Evolutionary conservation across 1,140 invertebrate species (phyloP), one percentile per base, ranked within the genome.

Genomic region (Batillaria attramentaria): DNA sequence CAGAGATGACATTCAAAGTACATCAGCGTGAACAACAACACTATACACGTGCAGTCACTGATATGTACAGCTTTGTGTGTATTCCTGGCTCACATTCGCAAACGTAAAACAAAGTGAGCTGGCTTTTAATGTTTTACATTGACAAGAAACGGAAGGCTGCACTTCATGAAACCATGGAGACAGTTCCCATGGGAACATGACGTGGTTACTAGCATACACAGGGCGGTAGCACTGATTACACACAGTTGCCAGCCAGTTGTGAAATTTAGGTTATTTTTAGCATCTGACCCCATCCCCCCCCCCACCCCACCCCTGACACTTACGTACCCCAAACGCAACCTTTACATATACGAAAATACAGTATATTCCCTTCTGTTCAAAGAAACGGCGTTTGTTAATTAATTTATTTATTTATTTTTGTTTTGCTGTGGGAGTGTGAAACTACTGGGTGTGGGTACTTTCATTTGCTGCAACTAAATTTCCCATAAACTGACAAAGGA

Each of bases 1-100:
- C 57, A 60, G 24, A 20, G 57, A 60, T 60, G 57, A 60, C 57
- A 60, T 60, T n/a, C 57, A 60, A 60, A n/a, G 57, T 60, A 60
- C 57, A 60, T 10, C 20, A 20, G 57, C 31, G 31, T 28, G 31
- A 60, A n/a, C 57, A 60, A 20, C 4, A 13, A 60, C 24, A 10
- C 24, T 60, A 28, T 60, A 60, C 57, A 60, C 57, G 57, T n/a
- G 31, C 57, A 60, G 31, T 60, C 57, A 60, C 57, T 60, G 57
- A 60, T 60, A 60, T 60, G 57, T 60, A 60, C 57, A 60, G 6
- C 57, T 13, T 60, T 60, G 5, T n/a, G n/a, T n/a, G n/a, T n/a
- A n/a, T n/a, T n/a, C n/a, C 57, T 60, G 57, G 57, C 57, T 20
- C 31, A 60, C 57, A n/a, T 20, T n/a, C 20, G 5, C 5, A 60